phyloP scores from a whole-genome alignment of 1,140 invertebrate genomes.

The Araneus ventricosus region DNA sequence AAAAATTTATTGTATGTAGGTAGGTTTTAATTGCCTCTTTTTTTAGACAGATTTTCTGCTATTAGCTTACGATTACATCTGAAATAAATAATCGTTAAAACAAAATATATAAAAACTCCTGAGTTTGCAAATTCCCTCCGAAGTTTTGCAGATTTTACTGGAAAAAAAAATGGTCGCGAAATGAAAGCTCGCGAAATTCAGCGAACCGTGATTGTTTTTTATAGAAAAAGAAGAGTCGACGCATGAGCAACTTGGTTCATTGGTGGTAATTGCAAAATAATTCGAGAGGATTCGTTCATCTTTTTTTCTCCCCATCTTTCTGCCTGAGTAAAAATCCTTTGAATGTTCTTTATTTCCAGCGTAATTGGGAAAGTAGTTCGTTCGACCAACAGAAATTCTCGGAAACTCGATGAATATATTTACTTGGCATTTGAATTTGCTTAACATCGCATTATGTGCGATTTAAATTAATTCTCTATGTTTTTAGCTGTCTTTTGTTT shows the following conservation, averaged over 20 bases:
- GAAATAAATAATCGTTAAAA: too few species aligned
- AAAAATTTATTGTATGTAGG: too few species aligned
- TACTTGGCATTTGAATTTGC: neutral
- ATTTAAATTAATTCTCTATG: neutral
- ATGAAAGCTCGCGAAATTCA: neutral
- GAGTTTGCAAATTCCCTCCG: too few species aligned
- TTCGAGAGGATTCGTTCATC: slow-evolving; percentile 2
- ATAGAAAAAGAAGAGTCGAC: neutral
- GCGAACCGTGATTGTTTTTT: neutral
- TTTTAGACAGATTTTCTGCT: too few species aligned
- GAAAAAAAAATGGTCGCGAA: neutral
- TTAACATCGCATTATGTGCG: neutral
- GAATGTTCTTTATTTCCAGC: neutral
- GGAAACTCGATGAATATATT: neutral
- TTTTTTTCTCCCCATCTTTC: slow-evolving; percentile 33
- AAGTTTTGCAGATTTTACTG: too few species aligned
- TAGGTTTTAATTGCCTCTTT: too few species aligned
- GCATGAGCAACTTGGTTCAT: slow-evolving; percentile 46
- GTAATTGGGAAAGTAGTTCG: neutral
- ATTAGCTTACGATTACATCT: too few species aligned
- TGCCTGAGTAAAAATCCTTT: slow-evolving; percentile 44
- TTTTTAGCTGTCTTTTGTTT: neutral
- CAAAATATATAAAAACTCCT: too few species aligned
- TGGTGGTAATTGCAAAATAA: slow-evolving; percentile 51
- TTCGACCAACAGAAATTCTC: neutral